Conservation (phyloP, 2,797 vertebrate genomes). For the Crocodylus rhombifer region DNA sequence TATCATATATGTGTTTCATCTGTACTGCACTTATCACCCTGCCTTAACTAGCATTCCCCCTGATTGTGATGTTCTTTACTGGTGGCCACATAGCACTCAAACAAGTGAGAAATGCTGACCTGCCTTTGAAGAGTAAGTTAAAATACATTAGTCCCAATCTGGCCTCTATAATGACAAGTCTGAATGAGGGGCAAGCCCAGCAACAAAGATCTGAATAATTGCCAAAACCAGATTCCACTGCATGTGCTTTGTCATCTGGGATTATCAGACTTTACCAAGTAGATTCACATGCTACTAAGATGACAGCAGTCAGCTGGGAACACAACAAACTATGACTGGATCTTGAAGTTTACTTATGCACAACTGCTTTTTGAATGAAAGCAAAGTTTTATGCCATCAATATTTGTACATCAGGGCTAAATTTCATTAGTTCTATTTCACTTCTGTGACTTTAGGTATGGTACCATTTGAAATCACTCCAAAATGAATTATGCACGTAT, state of each 20-base stretch:
- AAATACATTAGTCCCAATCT: constrained; percentile 15
- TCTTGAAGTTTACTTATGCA: not conserved
- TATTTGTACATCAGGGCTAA: not conserved
- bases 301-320: constrained; percentile 30
- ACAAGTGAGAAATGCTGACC: constrained; percentile 30
- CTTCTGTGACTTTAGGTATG: not conserved
- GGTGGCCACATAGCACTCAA: constrained; percentile 55
- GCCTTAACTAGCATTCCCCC: constrained; percentile 36
- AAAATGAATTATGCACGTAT: not conserved
- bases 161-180: not conserved
- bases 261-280: constrained; percentile 14
- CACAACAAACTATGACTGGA: not conserved
- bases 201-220: constrained; percentile 31
- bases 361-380: not conserved
- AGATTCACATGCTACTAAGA: constrained; percentile 26
- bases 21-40: constrained; percentile 38
- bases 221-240: not conserved
- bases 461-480: constrained; percentile 9
- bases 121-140: constrained; percentile 4
- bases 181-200: constrained; percentile 37
- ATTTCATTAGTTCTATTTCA: not conserved
- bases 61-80: constrained; percentile 1
- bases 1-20: constrained; percentile 2
- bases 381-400: not conserved
- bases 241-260: not conserved